These are phyloP conservation scores for Columba janthina DNA, from an alignment of 2,113 vertebrate genomes.

Conservation along the genomic window DNA sequence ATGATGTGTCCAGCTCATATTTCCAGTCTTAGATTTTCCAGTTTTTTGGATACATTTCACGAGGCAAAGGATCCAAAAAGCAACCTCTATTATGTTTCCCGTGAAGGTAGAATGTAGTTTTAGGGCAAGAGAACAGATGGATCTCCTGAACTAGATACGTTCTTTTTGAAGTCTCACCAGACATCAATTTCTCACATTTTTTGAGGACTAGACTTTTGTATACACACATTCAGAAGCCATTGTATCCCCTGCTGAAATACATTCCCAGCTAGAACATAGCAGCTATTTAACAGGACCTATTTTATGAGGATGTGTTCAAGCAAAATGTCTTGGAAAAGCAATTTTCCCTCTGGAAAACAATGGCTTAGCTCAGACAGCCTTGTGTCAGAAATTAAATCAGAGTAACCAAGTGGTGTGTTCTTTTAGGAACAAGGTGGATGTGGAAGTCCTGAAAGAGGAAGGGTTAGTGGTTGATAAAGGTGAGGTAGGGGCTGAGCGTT, in stretches of 20 bases:
- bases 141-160: neutral
- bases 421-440: neutral
- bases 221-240: neutral
- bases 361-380: neutral
- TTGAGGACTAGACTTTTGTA: neutral
- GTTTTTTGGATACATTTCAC: neutral
- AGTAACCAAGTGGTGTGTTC: neutral
- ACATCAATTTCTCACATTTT: neutral
- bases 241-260: neutral
- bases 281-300: neutral
- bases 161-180: neutral
- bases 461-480: neutral
- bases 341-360: neutral
- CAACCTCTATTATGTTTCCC: neutral
- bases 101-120: neutral
- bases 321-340: neutral
- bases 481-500: neutral
- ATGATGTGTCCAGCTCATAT: neutral
- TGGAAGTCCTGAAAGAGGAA: neutral
- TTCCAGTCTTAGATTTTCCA: neutral
- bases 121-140: neutral
- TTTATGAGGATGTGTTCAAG: neutral
- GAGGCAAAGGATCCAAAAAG: neutral
- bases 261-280: neutral
- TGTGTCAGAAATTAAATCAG: neutral